Conservation (phyloP, 2,888 invertebrate genomes). For the Buathra laborator region DNA sequence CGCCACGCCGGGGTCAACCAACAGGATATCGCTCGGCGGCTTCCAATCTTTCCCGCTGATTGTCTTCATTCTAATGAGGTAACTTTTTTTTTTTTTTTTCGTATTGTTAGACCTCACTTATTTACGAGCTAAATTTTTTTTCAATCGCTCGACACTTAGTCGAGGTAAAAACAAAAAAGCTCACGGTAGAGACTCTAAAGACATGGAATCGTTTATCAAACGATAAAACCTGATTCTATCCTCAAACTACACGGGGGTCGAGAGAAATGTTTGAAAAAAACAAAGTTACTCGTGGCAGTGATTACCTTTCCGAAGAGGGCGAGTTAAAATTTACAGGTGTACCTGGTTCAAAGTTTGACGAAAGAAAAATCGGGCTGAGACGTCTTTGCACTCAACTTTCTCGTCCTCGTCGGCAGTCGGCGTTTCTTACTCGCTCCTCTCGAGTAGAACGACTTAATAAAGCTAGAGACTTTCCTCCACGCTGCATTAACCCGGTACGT, state of each 20-base stretch:
- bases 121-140: conserved; percentile 6
- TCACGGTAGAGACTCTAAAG: no score
- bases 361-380: conserved; percentile 7
- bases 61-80: conserved; percentile 83
- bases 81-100: conserved; percentile 46
- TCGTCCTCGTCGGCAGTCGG: conserved; percentile 39
- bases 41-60: conserved; percentile 83
- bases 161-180: background rate
- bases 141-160: background rate
- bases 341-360: conserved; percentile 11
- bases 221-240: no score
- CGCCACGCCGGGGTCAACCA: conserved; percentile 79
- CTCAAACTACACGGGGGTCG: no score
- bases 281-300: no score
- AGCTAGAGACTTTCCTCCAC: conserved; percentile 81
- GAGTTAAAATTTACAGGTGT: background rate
- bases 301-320: background rate
- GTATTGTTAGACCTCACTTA: background rate
- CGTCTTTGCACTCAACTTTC: conserved; percentile 41
- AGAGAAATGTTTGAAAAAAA: no score
- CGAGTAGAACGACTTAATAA: conserved; percentile 79
- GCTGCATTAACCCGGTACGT: conserved; percentile 82
- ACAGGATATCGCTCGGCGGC: conserved; percentile 81
- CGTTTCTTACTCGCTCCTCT: conserved; percentile 72
- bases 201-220: no score